Percentiles rank a stretch among this genome's conserved stretches.
Evolutionary conservation across 2,888 invertebrate genomes (phyloP).

Genomic region (Pherbina coryleti): DNA sequence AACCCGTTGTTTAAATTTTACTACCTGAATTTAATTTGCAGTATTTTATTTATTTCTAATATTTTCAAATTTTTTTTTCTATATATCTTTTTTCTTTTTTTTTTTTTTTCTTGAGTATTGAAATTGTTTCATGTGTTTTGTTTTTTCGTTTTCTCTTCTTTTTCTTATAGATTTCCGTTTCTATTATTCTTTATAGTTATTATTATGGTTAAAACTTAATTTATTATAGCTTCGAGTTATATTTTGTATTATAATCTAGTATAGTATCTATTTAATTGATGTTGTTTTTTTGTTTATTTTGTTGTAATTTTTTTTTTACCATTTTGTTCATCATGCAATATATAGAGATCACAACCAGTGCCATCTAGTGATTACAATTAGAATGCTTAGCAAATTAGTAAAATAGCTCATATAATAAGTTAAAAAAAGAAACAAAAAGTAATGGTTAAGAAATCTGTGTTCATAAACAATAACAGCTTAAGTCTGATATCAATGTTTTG

Average conservation of each 20-base stretch:
- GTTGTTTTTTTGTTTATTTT: background rate
- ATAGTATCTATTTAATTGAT: background rate
- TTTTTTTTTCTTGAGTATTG: constrained; percentile 36
- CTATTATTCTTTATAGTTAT: constrained; percentile 8
- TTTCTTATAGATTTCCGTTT: constrained; percentile 44
- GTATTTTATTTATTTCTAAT: constrained; percentile 25
- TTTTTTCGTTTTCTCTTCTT: constrained; percentile 39
- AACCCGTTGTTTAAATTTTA: background rate
- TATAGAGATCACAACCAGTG: constrained; percentile 12
- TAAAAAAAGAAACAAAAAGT: background rate
- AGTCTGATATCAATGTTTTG: too few species aligned
- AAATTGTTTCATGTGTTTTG: constrained; percentile 34
- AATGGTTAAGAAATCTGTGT: background rate
- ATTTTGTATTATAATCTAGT: background rate
- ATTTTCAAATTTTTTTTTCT: constrained; percentile 34
- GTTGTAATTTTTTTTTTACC: background rate
- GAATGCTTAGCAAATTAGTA: constrained; percentile 22
- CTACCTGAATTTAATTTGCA: background rate
- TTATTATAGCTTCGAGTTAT: background rate
- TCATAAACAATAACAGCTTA: too few species aligned
- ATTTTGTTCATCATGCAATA: background rate
- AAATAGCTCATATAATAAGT: background rate
- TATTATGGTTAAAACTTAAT: background rate
- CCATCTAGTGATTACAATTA: constrained; percentile 30
- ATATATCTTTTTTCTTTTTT: constrained; percentile 38